These are phyloP conservation scores for Phrynocephalus vlangalii DNA, from an alignment of 2,797 vertebrate genomes.

Conservation along the genomic window DNA sequence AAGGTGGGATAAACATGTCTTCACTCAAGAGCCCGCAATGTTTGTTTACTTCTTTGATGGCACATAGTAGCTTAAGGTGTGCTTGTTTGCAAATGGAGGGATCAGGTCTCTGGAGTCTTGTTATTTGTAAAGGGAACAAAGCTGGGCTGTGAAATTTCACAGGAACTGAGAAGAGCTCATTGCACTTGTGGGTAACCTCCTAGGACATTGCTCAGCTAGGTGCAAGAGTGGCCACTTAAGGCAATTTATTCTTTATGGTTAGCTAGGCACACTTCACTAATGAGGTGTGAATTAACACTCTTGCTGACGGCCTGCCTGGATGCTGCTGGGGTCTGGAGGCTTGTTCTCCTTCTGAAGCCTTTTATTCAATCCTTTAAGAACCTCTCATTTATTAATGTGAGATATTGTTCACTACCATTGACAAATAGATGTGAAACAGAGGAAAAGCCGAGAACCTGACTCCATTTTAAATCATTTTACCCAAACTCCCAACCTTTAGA, in stretches of 20 bases:
- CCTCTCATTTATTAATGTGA: neutral
- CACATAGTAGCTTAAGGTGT: slow-evolving; percentile 20
- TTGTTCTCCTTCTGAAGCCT: neutral
- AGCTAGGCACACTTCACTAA: neutral
- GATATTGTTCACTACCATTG: neutral
- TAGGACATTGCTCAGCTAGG: slow-evolving; percentile 3
- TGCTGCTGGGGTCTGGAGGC: neutral
- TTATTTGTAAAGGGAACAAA: slow-evolving; percentile 14
- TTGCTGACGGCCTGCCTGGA: neutral
- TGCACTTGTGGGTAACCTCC: slow-evolving; percentile 10
- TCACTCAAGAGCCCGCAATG: slow-evolving; percentile 7
- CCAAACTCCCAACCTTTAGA: no score
- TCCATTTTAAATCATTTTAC: no score
- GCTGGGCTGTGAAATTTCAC: slow-evolving; percentile 7
- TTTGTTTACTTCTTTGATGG: slow-evolving; percentile 31
- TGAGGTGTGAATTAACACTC: neutral
- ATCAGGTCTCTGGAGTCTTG: neutral
- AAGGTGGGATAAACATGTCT: slow-evolving; percentile 23
- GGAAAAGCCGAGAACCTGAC: no score
- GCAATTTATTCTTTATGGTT: slow-evolving; percentile 3
- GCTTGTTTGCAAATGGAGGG: neutral
- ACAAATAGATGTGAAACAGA: no score
- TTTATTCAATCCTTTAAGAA: neutral
- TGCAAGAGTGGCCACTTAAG: neutral
- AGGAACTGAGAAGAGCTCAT: slow-evolving; percentile 4